A percentile compares a stretch with the other conserved stretches of the same genome.
Conservation (phyloP, 1,140 invertebrate species). For the Penaeus japonicus region DNA sequence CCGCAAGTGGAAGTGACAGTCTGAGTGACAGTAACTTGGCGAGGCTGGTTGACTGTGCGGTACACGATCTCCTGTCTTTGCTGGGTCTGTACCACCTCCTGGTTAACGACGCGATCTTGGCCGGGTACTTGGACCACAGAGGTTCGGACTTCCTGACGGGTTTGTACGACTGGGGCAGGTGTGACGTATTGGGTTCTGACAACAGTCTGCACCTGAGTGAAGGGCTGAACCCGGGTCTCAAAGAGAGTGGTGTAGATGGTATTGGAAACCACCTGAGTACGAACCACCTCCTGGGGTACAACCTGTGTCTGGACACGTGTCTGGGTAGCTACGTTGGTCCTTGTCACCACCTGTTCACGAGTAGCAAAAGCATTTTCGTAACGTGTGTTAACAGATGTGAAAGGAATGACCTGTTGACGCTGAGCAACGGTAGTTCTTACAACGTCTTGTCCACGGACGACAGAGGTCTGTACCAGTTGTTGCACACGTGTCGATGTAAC, state of each 20-base stretch:
- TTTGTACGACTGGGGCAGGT: conserved; percentile 22
- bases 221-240: conserved; percentile 37
- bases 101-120: conserved; percentile 32
- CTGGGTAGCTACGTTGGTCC: conserved; percentile 43
- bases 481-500: conserved; percentile 24
- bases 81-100: conserved; percentile 42
- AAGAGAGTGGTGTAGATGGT: conserved; percentile 40
- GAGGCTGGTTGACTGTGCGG: conserved; percentile 46
- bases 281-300: conserved; percentile 48
- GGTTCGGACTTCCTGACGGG: conserved; percentile 28
- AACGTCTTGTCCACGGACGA: conserved; percentile 16
- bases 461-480: conserved; percentile 22
- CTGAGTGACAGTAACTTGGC: conserved; percentile 37
- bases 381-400: conserved; percentile 37
- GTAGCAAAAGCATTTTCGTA: conserved; percentile 32
- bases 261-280: conserved; percentile 34
- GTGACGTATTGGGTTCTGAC: conserved; percentile 44
- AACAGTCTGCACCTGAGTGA: conserved; percentile 51
- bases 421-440: conserved; percentile 22
- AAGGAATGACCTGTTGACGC: conserved; percentile 45
- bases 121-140: conserved; percentile 43
- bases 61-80: conserved; percentile 40
- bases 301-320: conserved; percentile 41
- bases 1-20: conserved; percentile 50
- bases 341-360: conserved; percentile 46